These are phyloP conservation scores for Poeciliopsis infans DNA, from an alignment of 2,797 vertebrate genomes.

Conservation along the genomic window DNA sequence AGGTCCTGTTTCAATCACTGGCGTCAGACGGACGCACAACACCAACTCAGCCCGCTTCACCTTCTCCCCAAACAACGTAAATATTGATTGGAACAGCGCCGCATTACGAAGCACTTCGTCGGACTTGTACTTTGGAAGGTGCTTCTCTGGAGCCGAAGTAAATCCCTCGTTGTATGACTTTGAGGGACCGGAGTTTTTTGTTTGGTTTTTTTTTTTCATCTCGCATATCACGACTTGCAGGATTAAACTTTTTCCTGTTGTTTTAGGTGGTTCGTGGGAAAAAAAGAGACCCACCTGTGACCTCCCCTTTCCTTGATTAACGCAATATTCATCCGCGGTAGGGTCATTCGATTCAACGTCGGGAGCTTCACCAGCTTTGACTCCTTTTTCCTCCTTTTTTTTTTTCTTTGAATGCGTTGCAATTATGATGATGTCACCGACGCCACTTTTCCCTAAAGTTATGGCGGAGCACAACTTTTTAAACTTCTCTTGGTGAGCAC, in stretches of 20 bases:
- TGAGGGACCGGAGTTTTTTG: constrained; percentile 64
- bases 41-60: constrained; percentile 61
- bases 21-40: constrained; percentile 81
- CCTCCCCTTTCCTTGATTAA: constrained; percentile 31
- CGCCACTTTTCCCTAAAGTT: constrained; percentile 83
- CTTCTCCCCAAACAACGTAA: constrained; percentile 52
- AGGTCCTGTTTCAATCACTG: constrained; percentile 84
- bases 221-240: constrained; percentile 27
- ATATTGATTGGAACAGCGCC: constrained; percentile 48
- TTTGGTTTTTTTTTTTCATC: neutral
- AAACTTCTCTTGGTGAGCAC: constrained; percentile 81
- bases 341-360: constrained; percentile 11
- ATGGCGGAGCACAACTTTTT: constrained; percentile 85
- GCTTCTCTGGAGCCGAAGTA: constrained; percentile 19
- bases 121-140: constrained; percentile 55
- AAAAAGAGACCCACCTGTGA: constrained; percentile 28
- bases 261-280: constrained; percentile 12
- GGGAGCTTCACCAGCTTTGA: constrained; percentile 8
- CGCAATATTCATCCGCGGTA: constrained; percentile 10
- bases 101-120: neutral
- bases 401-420: constrained; percentile 71
- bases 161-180: constrained; percentile 61
- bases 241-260: constrained; percentile 40
- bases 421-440: constrained; percentile 84
- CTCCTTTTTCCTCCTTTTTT: constrained; percentile 40